These are phyloP conservation scores for Slavum lentiscoides DNA, from an alignment of 2,888 invertebrate genomes.

Conservation along the genomic window DNA sequence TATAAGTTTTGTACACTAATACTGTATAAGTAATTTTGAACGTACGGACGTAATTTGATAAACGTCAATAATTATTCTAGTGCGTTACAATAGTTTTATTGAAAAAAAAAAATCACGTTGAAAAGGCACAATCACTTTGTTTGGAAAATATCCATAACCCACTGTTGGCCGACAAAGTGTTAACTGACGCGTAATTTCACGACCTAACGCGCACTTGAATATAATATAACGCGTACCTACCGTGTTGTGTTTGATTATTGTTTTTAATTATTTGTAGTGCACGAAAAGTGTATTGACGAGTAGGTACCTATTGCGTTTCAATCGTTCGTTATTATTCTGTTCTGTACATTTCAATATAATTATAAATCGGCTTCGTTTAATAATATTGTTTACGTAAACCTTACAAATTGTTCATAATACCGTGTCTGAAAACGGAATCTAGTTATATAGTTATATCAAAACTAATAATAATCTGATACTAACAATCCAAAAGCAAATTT, in stretches of 20 bases:
- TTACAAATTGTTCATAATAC: slow-evolving; percentile 42
- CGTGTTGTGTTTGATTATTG: too few relatives aligned
- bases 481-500: slow-evolving; percentile 48
- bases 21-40: too few relatives aligned
- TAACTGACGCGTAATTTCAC: neutral
- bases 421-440: slow-evolving; percentile 43
- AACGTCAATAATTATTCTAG: too few relatives aligned
- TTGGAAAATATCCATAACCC: slow-evolving; percentile 25
- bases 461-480: slow-evolving; percentile 51
- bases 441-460: slow-evolving; percentile 50
- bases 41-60: too few relatives aligned
- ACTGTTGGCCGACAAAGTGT: slow-evolving; percentile 40
- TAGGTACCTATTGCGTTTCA: neutral
- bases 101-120: too few relatives aligned
- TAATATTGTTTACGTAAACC: slow-evolving; percentile 43
- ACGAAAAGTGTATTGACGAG: too few relatives aligned
- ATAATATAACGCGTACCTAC: too few relatives aligned
- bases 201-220: too few relatives aligned
- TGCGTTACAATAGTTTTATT: too few relatives aligned
- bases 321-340: neutral
- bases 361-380: slow-evolving; percentile 34
- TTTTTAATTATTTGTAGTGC: too few relatives aligned
- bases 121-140: slow-evolving; percentile 8
- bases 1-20: too few relatives aligned
- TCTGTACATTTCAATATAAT: slow-evolving; percentile 5